Base-by-base conservation (phyloP, 2,888 invertebrate genomes). In the Philereme vetulata region DNA sequence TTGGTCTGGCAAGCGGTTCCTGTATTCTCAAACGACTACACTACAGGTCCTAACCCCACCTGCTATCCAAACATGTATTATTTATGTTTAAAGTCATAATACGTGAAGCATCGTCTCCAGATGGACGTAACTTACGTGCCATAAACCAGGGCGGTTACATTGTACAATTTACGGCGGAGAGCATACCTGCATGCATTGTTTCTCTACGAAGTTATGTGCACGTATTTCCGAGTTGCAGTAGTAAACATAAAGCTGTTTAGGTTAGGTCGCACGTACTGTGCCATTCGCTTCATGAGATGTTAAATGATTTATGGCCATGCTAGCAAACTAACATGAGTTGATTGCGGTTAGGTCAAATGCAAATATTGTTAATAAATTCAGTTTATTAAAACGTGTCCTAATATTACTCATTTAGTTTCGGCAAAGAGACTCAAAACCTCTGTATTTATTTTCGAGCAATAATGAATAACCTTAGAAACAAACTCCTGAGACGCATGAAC, bases 91-190 rank as follows among this genome's bases (percentile, higher is more conserved):
- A 62, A 66, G 68, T 66, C 36, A 57, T 61, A 68, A 50, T 65
- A 68, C 21, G 21, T 21, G 21, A 67, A 71, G 65, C 67, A 69
- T 67, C 50, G 45, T 50, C 68, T 67, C 68, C 71, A 72, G 73
- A 77, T 75, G 75, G 76, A 74, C 74, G 80, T 81, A 78, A 84
- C 85, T 85, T 82, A 84, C 81, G 81, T 78, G 67, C 79, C 76
- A 84, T 86, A 86, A 86, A 86, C 52, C 55, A 59, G 51, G 48
- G 62, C 63, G 56, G 60, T 61, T 56, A 66, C 70, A 69, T 66
- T 67, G 67, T 67, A 64, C 57, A 63, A 66, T 67, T 65, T 66
- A 72, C 66, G 59, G 68, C 62, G 45, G 60, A 57, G 69, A 66
- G 70, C 65, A 74, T 70, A 21, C 21, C 21, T 76, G 80, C 80